phyloP scores from a whole-genome alignment of 1,140 invertebrate species.

The Piezodorus guildinii region DNA sequence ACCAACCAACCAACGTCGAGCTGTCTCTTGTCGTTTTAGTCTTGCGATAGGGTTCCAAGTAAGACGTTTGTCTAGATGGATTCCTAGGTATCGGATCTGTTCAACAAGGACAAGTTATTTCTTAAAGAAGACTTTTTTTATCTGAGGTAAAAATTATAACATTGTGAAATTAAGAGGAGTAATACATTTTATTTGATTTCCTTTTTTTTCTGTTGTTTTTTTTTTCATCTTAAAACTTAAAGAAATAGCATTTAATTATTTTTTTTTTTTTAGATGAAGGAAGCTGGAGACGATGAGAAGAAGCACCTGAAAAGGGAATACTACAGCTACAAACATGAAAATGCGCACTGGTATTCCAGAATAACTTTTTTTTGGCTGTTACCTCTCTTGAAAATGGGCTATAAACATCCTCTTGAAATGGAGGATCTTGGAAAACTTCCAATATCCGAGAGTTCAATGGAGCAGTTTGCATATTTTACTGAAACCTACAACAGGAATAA shows the following conservation, averaged over 20 bases:
- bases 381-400: conserved; percentile 51
- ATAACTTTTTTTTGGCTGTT: conserved; percentile 68
- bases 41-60: no score
- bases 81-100: no score
- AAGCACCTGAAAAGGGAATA: conserved; percentile 9
- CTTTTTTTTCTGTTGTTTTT: no score
- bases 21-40: no score
- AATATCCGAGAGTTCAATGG: conserved; percentile 43
- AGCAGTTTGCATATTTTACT: conserved; percentile 42
- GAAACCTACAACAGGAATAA: conserved; percentile 38
- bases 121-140: no score
- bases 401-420: conserved; percentile 48
- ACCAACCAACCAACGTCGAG: no score
- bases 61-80: no score
- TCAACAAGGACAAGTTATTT: no score
- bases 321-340: conserved; percentile 39
- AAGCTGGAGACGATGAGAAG: neutral
- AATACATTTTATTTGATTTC: no score
- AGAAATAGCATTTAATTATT: neutral
- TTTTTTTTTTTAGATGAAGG: conserved; percentile 10
- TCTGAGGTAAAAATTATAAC: no score
- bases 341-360: conserved; percentile 53
- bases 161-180: no score
- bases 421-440: conserved; percentile 59
- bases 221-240: no score